These are phyloP conservation scores for Triplophysa yarkandensis DNA, from an alignment of 2,797 vertebrate species.

Conservation along the genomic window DNA sequence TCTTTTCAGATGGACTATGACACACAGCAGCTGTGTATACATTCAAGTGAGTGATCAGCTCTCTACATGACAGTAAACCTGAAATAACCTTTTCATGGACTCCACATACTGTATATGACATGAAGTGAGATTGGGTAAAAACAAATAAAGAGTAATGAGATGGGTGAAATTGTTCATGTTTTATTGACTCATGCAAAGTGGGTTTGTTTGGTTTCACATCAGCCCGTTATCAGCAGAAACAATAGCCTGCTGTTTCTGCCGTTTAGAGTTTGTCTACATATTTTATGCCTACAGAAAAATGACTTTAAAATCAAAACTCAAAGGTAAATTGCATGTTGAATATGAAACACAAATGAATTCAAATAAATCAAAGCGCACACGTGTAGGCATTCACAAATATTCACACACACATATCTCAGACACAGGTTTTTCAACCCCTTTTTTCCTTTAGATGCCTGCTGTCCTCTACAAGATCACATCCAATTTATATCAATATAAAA, in stretches of 20 bases:
- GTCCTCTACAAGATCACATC: conserved; percentile 54
- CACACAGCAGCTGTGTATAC: conserved; percentile 20
- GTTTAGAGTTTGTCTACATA: not conserved
- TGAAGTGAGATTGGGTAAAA: not conserved
- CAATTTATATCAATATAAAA: conserved; percentile 71
- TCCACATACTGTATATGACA: not conserved
- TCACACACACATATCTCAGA: conserved; percentile 34
- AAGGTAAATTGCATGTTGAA: conserved; percentile 21
- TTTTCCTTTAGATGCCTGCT: conserved; percentile 52
- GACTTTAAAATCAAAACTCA: conserved; percentile 3
- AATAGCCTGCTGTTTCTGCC: conserved; percentile 3
- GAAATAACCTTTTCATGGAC: not conserved
- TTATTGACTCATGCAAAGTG: conserved; percentile 50
- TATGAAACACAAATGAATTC: not conserved
- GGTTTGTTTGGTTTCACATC: not conserved
- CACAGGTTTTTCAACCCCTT: conserved; percentile 53
- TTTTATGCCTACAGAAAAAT: not conserved
- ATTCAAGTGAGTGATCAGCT: conserved; percentile 5
- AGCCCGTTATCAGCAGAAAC: conserved; percentile 27
- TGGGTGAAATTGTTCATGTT: conserved; percentile 28
- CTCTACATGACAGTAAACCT: not conserved
- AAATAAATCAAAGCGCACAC: conserved; percentile 16
- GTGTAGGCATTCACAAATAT: conserved; percentile 2
- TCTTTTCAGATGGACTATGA: conserved; percentile 11
- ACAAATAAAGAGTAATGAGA: conserved; percentile 30